Percentiles rank a stretch among this genome's conserved stretches.
Conservation (phyloP, 2,113 vertebrate species). For the Phalacrocorax pelagicus region DNA sequence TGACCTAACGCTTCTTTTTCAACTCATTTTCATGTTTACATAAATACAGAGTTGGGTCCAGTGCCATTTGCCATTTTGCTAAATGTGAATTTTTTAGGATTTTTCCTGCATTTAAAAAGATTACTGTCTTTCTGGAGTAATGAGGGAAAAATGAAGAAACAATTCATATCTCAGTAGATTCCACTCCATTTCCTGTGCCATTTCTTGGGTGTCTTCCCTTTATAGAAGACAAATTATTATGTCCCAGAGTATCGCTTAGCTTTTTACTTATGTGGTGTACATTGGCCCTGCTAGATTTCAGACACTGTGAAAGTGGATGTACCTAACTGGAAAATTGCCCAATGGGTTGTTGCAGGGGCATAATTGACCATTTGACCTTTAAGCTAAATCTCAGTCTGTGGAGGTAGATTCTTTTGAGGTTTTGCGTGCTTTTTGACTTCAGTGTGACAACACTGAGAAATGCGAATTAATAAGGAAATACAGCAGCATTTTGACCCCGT, state of each 20-base stretch:
- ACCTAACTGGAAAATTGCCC: constrained; percentile 35
- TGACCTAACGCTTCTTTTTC: not conserved
- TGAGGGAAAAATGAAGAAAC: not conserved
- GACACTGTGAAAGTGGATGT: not conserved
- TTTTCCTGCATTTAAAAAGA: not conserved
- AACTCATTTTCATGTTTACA: not conserved
- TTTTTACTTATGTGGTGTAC: not conserved
- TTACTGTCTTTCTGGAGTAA: not conserved
- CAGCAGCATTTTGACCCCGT: not conserved
- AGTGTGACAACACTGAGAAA: not conserved
- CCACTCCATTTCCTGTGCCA: not conserved
- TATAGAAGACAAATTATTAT: not conserved
- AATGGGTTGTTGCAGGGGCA: not conserved
- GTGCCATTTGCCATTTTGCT: not conserved
- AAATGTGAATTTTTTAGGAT: not conserved
- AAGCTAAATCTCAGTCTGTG: not conserved
- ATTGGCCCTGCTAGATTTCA: not conserved
- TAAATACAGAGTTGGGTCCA: not conserved
- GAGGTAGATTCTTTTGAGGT: constrained; percentile 4
- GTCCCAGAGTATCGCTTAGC: not conserved
- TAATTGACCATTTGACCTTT: constrained; percentile 28
- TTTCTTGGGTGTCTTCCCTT: not conserved
- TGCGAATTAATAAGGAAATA: not conserved
- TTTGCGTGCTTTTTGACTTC: not conserved
- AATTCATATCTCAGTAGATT: not conserved